These are phyloP conservation scores for Pristis pectinata DNA, from an alignment of 2,797 vertebrate genomes.

Conservation along the genomic window DNA sequence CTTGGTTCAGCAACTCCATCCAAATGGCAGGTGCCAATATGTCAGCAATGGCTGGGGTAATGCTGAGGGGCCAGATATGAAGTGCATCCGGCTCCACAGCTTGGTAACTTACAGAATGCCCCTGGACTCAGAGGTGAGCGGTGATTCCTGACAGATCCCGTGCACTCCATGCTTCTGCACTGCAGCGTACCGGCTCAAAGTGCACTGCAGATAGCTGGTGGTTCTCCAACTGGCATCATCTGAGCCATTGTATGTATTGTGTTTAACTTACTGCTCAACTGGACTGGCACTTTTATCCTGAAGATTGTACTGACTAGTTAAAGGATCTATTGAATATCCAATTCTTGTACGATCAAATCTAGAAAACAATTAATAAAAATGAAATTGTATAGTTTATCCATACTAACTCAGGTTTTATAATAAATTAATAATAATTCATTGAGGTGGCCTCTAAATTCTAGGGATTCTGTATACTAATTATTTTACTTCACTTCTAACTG, in stretches of 20 bases:
- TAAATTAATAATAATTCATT: not conserved
- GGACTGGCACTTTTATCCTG: not conserved
- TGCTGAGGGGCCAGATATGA: too few species aligned
- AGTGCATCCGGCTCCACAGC: too few species aligned
- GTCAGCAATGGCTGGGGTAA: too few species aligned
- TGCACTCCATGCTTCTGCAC: too few species aligned
- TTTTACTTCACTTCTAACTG: not conserved
- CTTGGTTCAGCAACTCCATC: too few species aligned
- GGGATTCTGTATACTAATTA: not conserved
- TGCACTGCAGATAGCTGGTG: too few species aligned
- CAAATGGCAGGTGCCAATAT: too few species aligned
- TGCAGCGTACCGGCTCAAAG: too few species aligned
- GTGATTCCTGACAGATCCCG: too few species aligned
- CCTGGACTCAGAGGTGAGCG: too few species aligned
- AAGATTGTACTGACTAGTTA: not conserved
- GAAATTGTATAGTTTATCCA: not conserved
- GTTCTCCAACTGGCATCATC: too few species aligned
- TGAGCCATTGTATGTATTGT: not conserved
- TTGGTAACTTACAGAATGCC: too few species aligned
- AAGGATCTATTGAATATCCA: not conserved
- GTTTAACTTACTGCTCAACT: not conserved
- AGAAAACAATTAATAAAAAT: not conserved
- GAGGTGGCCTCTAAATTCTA: not conserved
- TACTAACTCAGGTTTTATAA: not conserved
- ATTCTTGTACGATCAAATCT: not conserved